These are phyloP conservation scores for Phthorimaea operculella DNA, from an alignment of 1,140 invertebrate genomes.

Conservation along the genomic window DNA sequence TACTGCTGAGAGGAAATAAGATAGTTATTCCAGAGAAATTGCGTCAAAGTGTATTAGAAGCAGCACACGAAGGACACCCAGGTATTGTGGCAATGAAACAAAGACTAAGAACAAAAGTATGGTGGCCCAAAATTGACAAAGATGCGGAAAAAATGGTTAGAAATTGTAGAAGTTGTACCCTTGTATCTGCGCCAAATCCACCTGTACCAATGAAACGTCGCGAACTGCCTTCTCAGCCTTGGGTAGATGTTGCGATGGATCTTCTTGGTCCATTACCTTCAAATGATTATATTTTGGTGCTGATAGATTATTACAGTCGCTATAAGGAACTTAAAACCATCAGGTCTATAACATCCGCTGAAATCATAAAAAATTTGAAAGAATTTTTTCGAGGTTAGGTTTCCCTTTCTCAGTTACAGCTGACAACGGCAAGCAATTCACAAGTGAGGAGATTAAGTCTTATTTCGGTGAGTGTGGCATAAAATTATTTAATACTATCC, in stretches of 20 bases:
- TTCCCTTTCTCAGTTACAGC: slow-evolving; percentile 12
- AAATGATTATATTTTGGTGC: background rate
- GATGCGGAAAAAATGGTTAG: background rate
- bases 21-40: background rate
- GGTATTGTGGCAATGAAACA: slow-evolving; percentile 3
- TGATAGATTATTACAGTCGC: background rate
- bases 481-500: background rate
- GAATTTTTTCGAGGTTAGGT: slow-evolving; percentile 7
- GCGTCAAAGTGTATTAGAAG: background rate
- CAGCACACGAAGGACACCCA: background rate
- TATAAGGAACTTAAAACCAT: background rate
- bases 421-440: slow-evolving; percentile 19
- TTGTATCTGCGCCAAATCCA: background rate
- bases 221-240: background rate
- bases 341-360: background rate
- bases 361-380: background rate
- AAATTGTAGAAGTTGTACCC: background rate
- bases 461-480: slow-evolving; percentile 15
- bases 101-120: slow-evolving; percentile 1
- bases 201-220: background rate
- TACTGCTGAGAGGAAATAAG: background rate
- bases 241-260: background rate
- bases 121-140: slow-evolving; percentile 2
- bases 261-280: background rate
- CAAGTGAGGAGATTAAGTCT: slow-evolving; percentile 11